phyloP scores from a whole-genome alignment of 2,113 vertebrate genomes.

The Nematolebias whitei region DNA sequence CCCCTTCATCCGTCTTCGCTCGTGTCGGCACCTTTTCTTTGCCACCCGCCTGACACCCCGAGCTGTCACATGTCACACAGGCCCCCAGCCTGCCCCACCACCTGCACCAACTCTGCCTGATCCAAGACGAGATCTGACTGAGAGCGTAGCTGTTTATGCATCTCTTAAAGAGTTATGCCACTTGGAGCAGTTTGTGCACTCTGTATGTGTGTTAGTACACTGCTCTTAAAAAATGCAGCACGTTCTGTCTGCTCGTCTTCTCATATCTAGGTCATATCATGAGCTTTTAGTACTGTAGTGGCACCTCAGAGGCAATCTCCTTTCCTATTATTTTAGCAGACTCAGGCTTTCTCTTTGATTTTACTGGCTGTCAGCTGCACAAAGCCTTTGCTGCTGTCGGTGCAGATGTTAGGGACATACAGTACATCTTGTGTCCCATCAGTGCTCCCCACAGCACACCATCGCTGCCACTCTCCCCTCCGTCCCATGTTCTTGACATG shows the following conservation, averaged over 20 bases:
- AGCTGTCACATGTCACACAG: conserved; percentile 55
- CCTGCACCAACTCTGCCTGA: conserved; percentile 22
- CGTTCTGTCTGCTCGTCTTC: conserved; percentile 42
- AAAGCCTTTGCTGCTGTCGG: conserved; percentile 51
- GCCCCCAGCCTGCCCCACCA: conserved; percentile 41
- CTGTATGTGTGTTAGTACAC: background rate
- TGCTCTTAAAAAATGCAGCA: conserved; percentile 44
- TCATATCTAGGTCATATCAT: conserved; percentile 36
- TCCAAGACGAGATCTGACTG: conserved; percentile 31
- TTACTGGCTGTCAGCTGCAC: conserved; percentile 16
- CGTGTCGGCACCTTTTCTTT: conserved; percentile 57
- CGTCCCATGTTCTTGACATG: conserved; percentile 57
- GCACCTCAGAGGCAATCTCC: conserved; percentile 36
- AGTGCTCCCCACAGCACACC: conserved; percentile 12
- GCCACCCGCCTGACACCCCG: conserved; percentile 54
- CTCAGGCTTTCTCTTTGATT: conserved; percentile 47
- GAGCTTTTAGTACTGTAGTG: conserved; percentile 31
- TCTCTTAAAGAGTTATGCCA: conserved; percentile 32
- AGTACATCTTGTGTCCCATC: conserved; percentile 46
- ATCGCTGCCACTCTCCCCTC: background rate
- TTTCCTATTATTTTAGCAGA: conserved; percentile 34
- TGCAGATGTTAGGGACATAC: conserved; percentile 30
- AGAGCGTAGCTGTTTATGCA: background rate
- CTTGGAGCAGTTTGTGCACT: conserved; percentile 26
- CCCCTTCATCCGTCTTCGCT: conserved; percentile 66